Evolutionary conservation across 2,113 vertebrate genomes (phyloP).

Genomic region (Notothenia rossii): DNA sequence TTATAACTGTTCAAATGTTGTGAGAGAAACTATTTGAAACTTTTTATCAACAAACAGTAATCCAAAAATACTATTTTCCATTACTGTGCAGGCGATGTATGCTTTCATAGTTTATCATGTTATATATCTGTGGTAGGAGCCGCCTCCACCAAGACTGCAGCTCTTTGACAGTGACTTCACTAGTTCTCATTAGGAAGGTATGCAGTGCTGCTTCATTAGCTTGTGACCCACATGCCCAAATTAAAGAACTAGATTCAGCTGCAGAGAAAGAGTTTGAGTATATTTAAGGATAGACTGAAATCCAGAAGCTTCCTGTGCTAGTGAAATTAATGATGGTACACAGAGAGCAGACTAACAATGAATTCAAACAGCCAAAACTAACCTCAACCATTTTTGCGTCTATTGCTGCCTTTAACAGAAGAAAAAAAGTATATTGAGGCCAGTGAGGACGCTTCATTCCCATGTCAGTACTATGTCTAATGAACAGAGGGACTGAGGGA

Average conservation of each 20-base stretch:
- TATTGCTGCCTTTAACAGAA: slow-evolving; percentile 50
- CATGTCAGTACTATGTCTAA: slow-evolving; percentile 55
- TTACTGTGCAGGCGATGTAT: not conserved
- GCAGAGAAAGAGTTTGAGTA: slow-evolving; percentile 45
- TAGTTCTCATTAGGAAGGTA: slow-evolving; percentile 60
- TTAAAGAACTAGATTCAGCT: slow-evolving; percentile 74
- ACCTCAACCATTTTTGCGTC: not conserved
- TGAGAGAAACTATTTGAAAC: not conserved
- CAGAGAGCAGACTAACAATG: slow-evolving; percentile 25
- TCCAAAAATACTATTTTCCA: not conserved
- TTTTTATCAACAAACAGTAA: not conserved
- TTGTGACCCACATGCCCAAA: slow-evolving; percentile 78
- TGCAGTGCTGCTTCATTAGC: slow-evolving; percentile 67
- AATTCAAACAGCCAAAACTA: slow-evolving; percentile 6
- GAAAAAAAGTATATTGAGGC: slow-evolving; percentile 50
- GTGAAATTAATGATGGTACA: not conserved
- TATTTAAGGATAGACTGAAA: slow-evolving; percentile 59
- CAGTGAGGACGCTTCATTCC: slow-evolving; percentile 59
- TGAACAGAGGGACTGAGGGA: slow-evolving; percentile 61
- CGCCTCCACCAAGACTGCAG: slow-evolving; percentile 14
- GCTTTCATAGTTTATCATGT: not conserved
- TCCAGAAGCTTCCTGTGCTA: slow-evolving; percentile 16
- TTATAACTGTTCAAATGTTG: not conserved
- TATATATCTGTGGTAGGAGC: not conserved
- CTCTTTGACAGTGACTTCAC: slow-evolving; percentile 56